Percentiles rank a stretch among this genome's conserved stretches.
Conservation (phyloP, 2,113 vertebrate genomes). For the Neoarius graeffei region DNA sequence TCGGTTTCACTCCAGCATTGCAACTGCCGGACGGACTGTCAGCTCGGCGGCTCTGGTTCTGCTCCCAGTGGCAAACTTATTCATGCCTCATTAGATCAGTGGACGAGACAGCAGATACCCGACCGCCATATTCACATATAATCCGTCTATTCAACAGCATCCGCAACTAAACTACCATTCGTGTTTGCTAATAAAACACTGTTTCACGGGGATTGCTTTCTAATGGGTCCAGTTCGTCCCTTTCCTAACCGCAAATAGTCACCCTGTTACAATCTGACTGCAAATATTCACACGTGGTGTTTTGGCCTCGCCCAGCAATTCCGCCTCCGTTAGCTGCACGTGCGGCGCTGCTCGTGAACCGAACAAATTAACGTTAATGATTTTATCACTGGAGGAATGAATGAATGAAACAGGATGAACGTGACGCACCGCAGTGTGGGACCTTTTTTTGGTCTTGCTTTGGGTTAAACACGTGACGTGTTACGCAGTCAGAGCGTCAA, state of each 20-base stretch:
- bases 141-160: background rate
- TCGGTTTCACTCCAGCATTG: constrained; percentile 67
- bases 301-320: background rate
- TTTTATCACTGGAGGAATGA: constrained; percentile 13
- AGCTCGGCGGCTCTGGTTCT: constrained; percentile 53
- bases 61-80: constrained; percentile 62
- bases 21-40: constrained; percentile 68
- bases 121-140: background rate
- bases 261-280: too few relatives aligned
- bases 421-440: constrained; percentile 25
- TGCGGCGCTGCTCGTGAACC: background rate
- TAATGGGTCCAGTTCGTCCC: background rate
- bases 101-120: constrained; percentile 33
- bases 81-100: constrained; percentile 59
- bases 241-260: background rate
- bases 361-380: background rate
- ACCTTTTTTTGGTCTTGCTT: background rate
- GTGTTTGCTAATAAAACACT: too few relatives aligned
- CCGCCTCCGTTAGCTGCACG: background rate
- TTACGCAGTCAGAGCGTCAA: constrained; percentile 38
- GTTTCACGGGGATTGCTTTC: background rate
- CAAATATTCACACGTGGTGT: background rate
- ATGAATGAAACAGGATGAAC: constrained; percentile 43
- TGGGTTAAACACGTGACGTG: constrained; percentile 46
- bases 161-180: background rate